A percentile compares a stretch with the other conserved stretches of the same genome.
phyloP scores from a whole-genome alignment of 1,140 invertebrate species.

The Pseudomyrmex dendroicus region DNA sequence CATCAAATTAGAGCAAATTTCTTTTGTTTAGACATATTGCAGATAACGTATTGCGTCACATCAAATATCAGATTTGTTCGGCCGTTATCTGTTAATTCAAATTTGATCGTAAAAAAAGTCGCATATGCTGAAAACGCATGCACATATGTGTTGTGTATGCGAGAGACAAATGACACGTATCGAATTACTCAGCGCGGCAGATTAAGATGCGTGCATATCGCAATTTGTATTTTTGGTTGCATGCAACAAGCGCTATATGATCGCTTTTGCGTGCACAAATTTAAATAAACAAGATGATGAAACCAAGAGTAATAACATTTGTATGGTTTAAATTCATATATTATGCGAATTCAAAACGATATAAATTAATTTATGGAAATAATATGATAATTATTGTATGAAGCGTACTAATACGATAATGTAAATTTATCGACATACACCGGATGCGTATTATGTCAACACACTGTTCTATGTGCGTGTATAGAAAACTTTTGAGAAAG shows the following conservation, averaged over 20 bases:
- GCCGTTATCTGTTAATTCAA: constrained; percentile 14
- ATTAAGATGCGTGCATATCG: constrained; percentile 15
- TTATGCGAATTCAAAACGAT: constrained; percentile 1
- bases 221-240: constrained; percentile 10
- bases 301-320: not conserved
- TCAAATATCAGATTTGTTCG: not conserved
- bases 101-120: constrained; percentile 11
- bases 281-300: constrained; percentile 43
- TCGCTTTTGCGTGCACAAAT: constrained; percentile 13
- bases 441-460: no score
- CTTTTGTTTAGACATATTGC: not conserved
- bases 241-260: not conserved
- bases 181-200: constrained; percentile 14
- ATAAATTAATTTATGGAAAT: constrained; percentile 25
- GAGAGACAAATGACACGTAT: not conserved
- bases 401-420: no score
- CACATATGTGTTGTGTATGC: not conserved
- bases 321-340: constrained; percentile 16
- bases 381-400: not conserved
- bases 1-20: not conserved
- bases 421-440: no score
- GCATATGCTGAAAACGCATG: not conserved
- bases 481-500: not conserved
- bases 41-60: not conserved
- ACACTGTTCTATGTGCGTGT: no score